Percentiles rank a stretch among this genome's conserved stretches.
These are phyloP conservation scores for Dryobotodes eremita DNA, from an alignment of 2,888 invertebrate genomes.

Conservation along the genomic window DNA sequence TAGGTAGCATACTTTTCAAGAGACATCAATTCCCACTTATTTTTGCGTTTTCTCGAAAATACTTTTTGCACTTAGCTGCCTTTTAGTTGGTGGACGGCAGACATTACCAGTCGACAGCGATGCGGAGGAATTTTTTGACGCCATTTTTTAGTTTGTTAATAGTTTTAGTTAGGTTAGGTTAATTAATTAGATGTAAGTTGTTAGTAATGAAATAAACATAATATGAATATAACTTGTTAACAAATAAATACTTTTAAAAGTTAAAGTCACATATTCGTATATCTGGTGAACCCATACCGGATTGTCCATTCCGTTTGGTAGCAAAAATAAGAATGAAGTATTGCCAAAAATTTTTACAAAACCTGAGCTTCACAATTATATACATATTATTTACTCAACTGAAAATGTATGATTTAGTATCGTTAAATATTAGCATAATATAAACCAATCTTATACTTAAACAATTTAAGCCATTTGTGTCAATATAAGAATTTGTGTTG, in stretches of 20 bases:
- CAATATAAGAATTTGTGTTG: not conserved
- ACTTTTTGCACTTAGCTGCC: too few species aligned
- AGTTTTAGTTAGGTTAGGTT: too few species aligned
- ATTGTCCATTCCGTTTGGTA: not conserved
- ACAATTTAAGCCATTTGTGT: conserved; percentile 5
- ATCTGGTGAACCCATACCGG: not conserved
- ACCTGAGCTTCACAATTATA: not conserved
- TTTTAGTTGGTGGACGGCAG: too few species aligned
- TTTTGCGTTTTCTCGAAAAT: too few species aligned
- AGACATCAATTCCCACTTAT: too few species aligned
- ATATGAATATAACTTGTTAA: too few species aligned
- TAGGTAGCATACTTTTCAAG: too few species aligned
- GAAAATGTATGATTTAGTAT: conserved; percentile 33
- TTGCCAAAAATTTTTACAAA: conserved; percentile 15
- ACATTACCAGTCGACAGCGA: too few species aligned
- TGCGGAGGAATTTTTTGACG: too few species aligned
- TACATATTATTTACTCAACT: conserved; percentile 22
- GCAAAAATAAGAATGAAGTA: not conserved
- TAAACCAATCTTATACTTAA: conserved; percentile 11
- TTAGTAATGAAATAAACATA: too few species aligned
- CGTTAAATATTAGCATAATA: conserved; percentile 26
- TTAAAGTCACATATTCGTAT: not conserved
- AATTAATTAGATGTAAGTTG: too few species aligned
- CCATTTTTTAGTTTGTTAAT: too few species aligned
- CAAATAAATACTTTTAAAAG: not conserved